These are phyloP conservation scores for Uromys caudimaculatus DNA, from an alignment of 2,797 vertebrate species.

Conservation along the genomic window DNA sequence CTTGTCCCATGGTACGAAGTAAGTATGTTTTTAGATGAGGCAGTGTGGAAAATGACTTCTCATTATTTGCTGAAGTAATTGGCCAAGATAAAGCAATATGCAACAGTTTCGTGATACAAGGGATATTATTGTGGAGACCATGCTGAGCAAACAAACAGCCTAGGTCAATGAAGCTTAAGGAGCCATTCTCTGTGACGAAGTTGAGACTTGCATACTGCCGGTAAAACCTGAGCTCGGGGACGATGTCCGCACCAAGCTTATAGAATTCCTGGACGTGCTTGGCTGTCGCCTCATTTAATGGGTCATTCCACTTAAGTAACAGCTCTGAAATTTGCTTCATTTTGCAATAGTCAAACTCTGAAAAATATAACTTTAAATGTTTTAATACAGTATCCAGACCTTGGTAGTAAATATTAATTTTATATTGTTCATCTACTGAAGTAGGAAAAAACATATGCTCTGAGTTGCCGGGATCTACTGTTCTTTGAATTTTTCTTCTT, in stretches of 20 bases:
- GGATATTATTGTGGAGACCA: conserved; percentile 79
- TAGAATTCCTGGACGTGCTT: conserved; percentile 79
- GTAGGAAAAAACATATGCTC: conserved; percentile 58
- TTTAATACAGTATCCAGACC: conserved; percentile 77
- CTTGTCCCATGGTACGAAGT: conserved; percentile 69
- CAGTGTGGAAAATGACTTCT: conserved; percentile 73
- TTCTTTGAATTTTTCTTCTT: conserved; percentile 78
- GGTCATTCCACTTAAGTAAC: conserved; percentile 79
- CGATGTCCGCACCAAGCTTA: conserved; percentile 75
- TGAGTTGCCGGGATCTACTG: conserved; percentile 48
- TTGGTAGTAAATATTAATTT: conserved; percentile 78
- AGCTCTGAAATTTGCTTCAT: conserved; percentile 80
- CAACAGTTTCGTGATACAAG: conserved; percentile 72
- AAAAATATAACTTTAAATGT: conserved; percentile 80
- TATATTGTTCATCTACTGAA: conserved; percentile 79
- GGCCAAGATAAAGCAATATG: conserved; percentile 80
- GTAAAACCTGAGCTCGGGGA: conserved; percentile 82
- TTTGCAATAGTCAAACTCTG: conserved; percentile 79
- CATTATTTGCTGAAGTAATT: conserved; percentile 62
- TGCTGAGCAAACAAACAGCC: conserved; percentile 78
- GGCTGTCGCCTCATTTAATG: conserved; percentile 80
- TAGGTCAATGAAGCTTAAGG: conserved; percentile 60
- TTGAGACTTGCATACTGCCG: conserved; percentile 79
- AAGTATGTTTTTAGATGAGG: conserved; percentile 75
- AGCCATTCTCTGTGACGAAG: conserved; percentile 63